phyloP scores from a whole-genome alignment of 1,140 invertebrate species.

The Heterodera schachtii region DNA sequence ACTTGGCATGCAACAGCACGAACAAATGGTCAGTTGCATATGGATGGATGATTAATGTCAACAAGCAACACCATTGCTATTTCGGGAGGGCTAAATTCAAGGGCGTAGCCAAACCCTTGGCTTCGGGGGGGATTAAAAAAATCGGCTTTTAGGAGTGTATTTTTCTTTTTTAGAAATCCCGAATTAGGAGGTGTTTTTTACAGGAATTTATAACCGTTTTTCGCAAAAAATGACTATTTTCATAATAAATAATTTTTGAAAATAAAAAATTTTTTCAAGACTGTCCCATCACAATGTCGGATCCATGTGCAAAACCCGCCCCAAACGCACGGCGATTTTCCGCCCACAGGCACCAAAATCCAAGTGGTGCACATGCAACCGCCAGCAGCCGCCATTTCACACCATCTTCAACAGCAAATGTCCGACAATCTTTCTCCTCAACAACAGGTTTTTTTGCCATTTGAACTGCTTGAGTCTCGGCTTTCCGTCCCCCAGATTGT shows the following conservation, averaged over 20 bases:
- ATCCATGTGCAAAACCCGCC: conserved; percentile 39
- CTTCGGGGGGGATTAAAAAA: too few species aligned
- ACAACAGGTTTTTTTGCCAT: not conserved
- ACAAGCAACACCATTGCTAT: not conserved
- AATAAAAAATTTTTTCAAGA: not conserved
- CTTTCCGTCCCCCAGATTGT: not conserved
- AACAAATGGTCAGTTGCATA: conserved; percentile 5
- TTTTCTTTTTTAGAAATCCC: too few species aligned
- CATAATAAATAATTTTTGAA: not conserved
- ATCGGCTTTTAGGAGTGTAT: too few species aligned
- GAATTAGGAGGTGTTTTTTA: too few species aligned
- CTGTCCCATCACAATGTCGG: conserved; percentile 19
- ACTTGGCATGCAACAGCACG: not conserved
- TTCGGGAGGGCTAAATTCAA: not conserved
- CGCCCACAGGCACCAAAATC: conserved; percentile 30
- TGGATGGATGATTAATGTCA: not conserved
- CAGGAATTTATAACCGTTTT: too few species aligned
- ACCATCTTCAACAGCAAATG: not conserved
- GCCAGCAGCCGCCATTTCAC: not conserved
- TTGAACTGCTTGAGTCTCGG: too few species aligned
- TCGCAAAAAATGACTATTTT: not conserved
- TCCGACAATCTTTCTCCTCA: not conserved
- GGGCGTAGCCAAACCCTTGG: too few species aligned
- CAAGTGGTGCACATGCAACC: conserved; percentile 35
- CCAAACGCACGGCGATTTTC: conserved; percentile 30